Conservation (phyloP, 2,888 invertebrate genomes). For the Protophormia terraenovae region DNA sequence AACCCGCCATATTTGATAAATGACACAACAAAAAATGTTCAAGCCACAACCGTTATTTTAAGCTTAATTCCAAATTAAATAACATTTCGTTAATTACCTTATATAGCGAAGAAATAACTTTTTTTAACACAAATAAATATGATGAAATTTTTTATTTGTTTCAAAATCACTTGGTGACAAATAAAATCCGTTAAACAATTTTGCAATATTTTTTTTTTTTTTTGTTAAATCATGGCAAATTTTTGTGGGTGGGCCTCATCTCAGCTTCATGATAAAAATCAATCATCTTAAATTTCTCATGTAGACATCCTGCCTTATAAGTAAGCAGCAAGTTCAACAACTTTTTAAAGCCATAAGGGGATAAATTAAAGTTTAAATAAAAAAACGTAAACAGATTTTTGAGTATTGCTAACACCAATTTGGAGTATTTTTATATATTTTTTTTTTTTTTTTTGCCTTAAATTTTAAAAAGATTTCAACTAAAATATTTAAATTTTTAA, state of each 20-base stretch:
- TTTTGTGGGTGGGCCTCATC: constrained; percentile 50
- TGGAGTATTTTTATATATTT: too few relatives aligned
- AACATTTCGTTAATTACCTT: constrained; percentile 16
- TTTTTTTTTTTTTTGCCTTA: neutral
- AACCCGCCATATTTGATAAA: constrained; percentile 21
- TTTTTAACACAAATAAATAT: neutral
- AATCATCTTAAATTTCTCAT: constrained; percentile 32
- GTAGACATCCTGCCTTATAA: constrained; percentile 5
- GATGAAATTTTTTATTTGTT: neutral
- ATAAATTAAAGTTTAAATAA: neutral
- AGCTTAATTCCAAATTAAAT: neutral
- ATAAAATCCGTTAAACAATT: constrained; percentile 11
- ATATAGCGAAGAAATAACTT: neutral
- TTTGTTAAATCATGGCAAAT: constrained; percentile 23
- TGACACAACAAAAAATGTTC: neutral
- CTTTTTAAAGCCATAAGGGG: constrained; percentile 42
- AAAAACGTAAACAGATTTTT: neutral
- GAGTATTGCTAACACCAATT: neutral
- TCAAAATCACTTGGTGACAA: constrained; percentile 30
- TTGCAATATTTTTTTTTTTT: neutral
- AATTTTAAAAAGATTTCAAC: constrained; percentile 43
- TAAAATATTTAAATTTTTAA: neutral
- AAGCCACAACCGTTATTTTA: constrained; percentile 38
- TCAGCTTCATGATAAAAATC: constrained; percentile 24
- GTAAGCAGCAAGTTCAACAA: constrained; percentile 47